These are phyloP conservation scores for Drosophila prolongata DNA, from an alignment of 2,888 invertebrate genomes.

Conservation along the genomic window DNA sequence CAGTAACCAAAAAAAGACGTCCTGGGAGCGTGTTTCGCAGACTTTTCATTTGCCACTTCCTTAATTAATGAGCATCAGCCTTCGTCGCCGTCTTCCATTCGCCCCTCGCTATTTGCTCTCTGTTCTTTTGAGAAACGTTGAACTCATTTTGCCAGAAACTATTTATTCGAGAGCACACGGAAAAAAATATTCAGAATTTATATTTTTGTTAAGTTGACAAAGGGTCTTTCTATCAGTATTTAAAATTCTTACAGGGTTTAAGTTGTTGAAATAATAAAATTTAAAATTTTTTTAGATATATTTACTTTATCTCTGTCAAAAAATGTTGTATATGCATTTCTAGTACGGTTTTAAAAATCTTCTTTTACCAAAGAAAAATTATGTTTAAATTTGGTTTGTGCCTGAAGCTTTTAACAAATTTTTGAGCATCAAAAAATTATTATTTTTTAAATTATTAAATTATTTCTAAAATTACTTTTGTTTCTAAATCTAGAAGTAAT, in stretches of 20 bases:
- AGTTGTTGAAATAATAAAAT: too few species aligned
- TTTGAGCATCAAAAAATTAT: too few species aligned
- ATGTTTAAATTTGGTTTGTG: too few species aligned
- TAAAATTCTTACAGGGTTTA: too few species aligned
- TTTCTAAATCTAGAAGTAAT: background rate
- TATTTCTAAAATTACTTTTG: background rate
- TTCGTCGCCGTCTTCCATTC: conserved; percentile 27
- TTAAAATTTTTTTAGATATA: too few species aligned
- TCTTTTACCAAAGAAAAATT: too few species aligned
- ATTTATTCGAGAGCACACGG: conserved; percentile 64
- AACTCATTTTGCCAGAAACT: conserved; percentile 72
- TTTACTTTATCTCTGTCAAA: too few species aligned
- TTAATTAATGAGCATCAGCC: conserved; percentile 74
- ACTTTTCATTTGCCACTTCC: conserved; percentile 79
- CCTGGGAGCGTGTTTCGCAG: conserved; percentile 70
- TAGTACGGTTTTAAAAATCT: too few species aligned
- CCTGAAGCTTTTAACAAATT: too few species aligned
- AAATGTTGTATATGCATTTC: too few species aligned
- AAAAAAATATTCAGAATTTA: background rate
- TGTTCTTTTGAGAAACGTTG: conserved; percentile 74
- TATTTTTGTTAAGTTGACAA: background rate
- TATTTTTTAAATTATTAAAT: too few species aligned
- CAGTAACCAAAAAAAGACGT: conserved; percentile 42
- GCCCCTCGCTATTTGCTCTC: conserved; percentile 69
- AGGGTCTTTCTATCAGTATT: background rate